Evolutionary conservation across 2,797 vertebrate genomes (phyloP).

Genomic region (Fistularia tabacaria): DNA sequence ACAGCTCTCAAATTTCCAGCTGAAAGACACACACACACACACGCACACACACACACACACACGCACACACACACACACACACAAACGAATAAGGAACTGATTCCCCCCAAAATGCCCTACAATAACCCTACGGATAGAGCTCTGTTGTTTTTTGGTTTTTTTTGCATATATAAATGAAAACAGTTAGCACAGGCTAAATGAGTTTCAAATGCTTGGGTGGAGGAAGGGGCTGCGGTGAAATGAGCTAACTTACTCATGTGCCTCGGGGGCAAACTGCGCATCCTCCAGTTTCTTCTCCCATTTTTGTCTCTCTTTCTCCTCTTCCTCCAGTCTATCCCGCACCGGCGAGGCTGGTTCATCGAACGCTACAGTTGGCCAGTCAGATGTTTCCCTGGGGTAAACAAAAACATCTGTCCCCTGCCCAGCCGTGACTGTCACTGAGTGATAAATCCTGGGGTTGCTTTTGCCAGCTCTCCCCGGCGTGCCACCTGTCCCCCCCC

Average conservation of each 20-base stretch:
- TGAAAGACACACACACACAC: slow-evolving; percentile 17
- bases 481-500: slow-evolving; percentile 69
- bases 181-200: slow-evolving; percentile 70
- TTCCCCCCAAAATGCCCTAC: slow-evolving; percentile 4
- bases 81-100: slow-evolving; percentile 6
- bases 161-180: slow-evolving; percentile 20
- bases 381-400: slow-evolving; percentile 72
- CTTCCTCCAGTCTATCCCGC: slow-evolving; percentile 25
- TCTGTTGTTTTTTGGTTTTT: slow-evolving; percentile 24
- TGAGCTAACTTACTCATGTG: slow-evolving; percentile 54
- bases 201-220: slow-evolving; percentile 71
- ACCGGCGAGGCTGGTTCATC: slow-evolving; percentile 34
- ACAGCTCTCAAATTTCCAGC: slow-evolving; percentile 56
- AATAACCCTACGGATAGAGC: slow-evolving; percentile 15
- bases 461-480: slow-evolving; percentile 66
- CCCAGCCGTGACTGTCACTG: slow-evolving; percentile 70
- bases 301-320: neutral
- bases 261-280: slow-evolving; percentile 51
- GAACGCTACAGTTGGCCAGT: slow-evolving; percentile 61
- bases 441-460: slow-evolving; percentile 73
- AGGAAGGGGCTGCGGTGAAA: slow-evolving; percentile 62
- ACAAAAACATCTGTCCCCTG: slow-evolving; percentile 77
- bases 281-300: slow-evolving; percentile 48
- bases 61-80: slow-evolving; percentile 5
- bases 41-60: slow-evolving; percentile 1